Conservation (phyloP, 2,888 invertebrate species). For the Acanthopleura granulata region DNA sequence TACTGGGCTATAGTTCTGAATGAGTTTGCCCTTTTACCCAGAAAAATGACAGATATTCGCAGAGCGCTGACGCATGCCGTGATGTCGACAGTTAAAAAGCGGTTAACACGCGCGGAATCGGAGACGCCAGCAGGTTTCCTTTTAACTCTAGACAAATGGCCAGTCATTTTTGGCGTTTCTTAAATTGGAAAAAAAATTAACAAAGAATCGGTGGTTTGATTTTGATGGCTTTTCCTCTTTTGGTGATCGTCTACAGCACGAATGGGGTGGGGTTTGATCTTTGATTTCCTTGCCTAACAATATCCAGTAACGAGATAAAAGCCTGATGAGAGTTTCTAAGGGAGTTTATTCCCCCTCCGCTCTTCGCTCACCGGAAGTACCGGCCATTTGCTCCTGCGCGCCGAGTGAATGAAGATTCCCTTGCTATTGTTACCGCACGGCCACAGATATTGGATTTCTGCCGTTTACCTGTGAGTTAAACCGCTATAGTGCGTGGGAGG, state of each 20-base stretch:
- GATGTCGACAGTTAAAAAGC: too few relatives aligned
- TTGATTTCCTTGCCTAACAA: background rate
- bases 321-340: background rate
- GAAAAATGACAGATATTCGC: too few relatives aligned
- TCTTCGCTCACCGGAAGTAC: background rate
- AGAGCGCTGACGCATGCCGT: too few relatives aligned
- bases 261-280: background rate
- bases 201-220: too few relatives aligned
- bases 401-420: background rate
- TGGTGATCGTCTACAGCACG: background rate
- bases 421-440: background rate
- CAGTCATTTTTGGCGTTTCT: too few relatives aligned
- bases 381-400: background rate
- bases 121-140: too few relatives aligned
- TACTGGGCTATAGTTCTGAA: too few relatives aligned
- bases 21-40: too few relatives aligned
- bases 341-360: background rate
- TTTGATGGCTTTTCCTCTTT: too few relatives aligned
- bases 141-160: too few relatives aligned
- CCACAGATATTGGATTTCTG: background rate
- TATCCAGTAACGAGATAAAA: slow-evolving; percentile 8
- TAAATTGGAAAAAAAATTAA: too few relatives aligned
- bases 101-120: background rate
- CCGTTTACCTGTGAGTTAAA: background rate
- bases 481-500: too few relatives aligned